Evolutionary conservation across 2,113 vertebrate species (phyloP).

Genomic region (Perca fluviatilis): DNA sequence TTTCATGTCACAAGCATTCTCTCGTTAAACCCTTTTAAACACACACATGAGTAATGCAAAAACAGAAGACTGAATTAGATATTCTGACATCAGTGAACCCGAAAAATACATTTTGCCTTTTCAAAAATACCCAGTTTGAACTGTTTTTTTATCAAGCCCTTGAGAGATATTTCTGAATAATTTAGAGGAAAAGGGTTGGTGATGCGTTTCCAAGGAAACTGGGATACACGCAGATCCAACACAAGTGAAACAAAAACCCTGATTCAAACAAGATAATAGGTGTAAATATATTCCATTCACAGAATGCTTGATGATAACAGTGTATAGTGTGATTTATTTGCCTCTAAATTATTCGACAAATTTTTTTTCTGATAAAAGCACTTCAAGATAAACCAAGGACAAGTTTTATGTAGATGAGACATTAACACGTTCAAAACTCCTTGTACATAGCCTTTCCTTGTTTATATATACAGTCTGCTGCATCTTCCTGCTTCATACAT

Average conservation of each 20-base stretch:
- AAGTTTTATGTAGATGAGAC: constrained; percentile 18
- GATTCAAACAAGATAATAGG: constrained; percentile 62
- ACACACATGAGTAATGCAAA: constrained; percentile 20
- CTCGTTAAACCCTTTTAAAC: constrained; percentile 22
- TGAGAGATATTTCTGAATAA: constrained; percentile 78
- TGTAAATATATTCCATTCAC: constrained; percentile 64
- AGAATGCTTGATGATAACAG: constrained; percentile 37
- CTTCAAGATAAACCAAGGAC: constrained; percentile 26
- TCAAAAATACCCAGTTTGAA: constrained; percentile 46
- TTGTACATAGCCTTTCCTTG: constrained; percentile 9
- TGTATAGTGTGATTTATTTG: constrained; percentile 33
- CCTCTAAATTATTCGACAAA: constrained; percentile 52
- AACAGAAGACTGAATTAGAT: constrained; percentile 20
- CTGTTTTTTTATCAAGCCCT: constrained; percentile 52
- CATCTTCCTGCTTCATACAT: background rate
- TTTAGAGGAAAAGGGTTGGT: constrained; percentile 68
- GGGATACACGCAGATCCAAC: constrained; percentile 37
- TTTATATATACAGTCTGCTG: background rate
- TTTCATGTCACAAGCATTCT: constrained; percentile 39
- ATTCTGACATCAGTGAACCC: constrained; percentile 32
- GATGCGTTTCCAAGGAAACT: constrained; percentile 78
- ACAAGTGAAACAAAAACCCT: constrained; percentile 54
- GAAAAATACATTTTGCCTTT: constrained; percentile 24
- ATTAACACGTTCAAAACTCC: background rate
- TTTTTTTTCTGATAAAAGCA: constrained; percentile 33